phyloP scores from a whole-genome alignment of 2,888 invertebrate genomes.

The Lottia gigantea region DNA sequence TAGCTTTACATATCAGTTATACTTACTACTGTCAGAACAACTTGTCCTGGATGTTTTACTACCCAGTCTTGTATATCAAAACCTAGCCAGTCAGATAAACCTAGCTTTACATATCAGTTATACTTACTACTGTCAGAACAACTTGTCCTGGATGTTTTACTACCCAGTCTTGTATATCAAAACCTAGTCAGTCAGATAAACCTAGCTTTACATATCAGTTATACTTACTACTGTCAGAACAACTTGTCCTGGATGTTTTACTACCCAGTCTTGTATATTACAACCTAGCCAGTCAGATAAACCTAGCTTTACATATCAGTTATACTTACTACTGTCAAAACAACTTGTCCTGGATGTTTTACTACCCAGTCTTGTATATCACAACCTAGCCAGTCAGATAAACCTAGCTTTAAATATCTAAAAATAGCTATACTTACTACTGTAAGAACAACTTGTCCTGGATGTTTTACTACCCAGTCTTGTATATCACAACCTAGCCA shows the following conservation, averaged over 20 bases:
- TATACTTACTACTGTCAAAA: no score
- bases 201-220: constrained; percentile 64
- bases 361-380: no score
- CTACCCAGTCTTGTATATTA: no score
- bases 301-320: no score
- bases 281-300: no score
- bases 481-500: constrained; percentile 52
- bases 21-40: constrained; percentile 66
- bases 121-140: constrained; percentile 64
- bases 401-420: no score
- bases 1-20: not conserved
- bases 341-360: no score
- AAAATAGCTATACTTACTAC: constrained; percentile 53
- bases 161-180: constrained; percentile 60
- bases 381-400: no score
- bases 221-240: not conserved
- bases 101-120: constrained; percentile 63
- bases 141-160: constrained; percentile 67
- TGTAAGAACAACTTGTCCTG: constrained; percentile 67
- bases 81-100: constrained; percentile 62
- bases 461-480: constrained; percentile 66
- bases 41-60: constrained; percentile 66
- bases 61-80: constrained; percentile 61
- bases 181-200: constrained; percentile 60
- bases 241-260: no score